These are phyloP conservation scores for Deroplatys truncata DNA, from an alignment of 2,888 invertebrate genomes.

Conservation along the genomic window DNA sequence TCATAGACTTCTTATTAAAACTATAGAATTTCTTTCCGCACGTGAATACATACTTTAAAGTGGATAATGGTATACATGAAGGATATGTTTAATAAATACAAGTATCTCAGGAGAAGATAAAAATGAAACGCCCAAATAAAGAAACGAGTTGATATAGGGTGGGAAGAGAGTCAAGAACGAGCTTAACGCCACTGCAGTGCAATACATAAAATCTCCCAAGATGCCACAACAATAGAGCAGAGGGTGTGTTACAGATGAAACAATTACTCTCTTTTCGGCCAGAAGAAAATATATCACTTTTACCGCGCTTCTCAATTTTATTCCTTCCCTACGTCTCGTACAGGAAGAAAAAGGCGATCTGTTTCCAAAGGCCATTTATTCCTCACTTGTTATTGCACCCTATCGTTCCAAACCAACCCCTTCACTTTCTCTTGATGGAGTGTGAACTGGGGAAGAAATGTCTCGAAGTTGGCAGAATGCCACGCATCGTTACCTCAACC, in stretches of 20 bases:
- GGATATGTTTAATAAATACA: too few species aligned
- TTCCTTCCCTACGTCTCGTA: not conserved
- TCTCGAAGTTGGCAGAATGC: constrained; percentile 11
- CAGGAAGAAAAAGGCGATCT: not conserved
- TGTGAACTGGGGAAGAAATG: not conserved
- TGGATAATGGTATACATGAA: too few species aligned
- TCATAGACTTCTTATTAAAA: too few species aligned
- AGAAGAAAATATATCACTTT: not conserved
- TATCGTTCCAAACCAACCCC: not conserved
- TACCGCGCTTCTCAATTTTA: not conserved
- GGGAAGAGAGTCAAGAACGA: too few species aligned
- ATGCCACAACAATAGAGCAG: not conserved
- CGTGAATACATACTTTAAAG: too few species aligned
- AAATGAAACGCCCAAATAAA: not conserved
- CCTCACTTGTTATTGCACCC: constrained; percentile 17
- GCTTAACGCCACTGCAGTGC: not conserved
- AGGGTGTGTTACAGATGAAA: not conserved
- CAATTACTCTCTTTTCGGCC: not conserved
- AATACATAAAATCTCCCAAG: not conserved
- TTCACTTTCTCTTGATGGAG: not conserved
- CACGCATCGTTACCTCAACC: constrained; percentile 16
- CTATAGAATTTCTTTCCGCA: too few species aligned
- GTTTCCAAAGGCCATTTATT: constrained; percentile 10
- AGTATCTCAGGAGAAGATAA: too few species aligned
- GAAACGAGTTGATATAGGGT: too few species aligned